Evolutionary conservation across 2,888 invertebrate species (phyloP).

Genomic region (Cactoblastis cactorum): DNA sequence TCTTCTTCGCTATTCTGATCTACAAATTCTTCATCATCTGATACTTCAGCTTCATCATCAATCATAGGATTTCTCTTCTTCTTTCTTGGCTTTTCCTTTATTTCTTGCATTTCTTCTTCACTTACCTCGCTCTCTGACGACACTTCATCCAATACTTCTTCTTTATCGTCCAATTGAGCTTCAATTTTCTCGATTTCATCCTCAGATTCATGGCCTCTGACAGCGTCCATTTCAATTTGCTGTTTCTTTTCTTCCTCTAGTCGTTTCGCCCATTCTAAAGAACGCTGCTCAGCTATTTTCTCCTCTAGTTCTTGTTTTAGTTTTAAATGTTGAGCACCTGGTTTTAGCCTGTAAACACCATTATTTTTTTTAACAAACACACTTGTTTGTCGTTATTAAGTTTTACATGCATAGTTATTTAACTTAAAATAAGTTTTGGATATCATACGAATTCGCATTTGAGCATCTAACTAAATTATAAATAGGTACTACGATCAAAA

Average conservation of each 20-base stretch:
- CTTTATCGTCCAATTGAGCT: slow-evolving; percentile 50
- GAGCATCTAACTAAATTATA: too few species aligned
- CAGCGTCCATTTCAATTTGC: slow-evolving; percentile 56
- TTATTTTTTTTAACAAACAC: too few species aligned
- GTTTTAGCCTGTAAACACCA: slow-evolving; percentile 68
- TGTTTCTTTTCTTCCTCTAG: slow-evolving; percentile 70
- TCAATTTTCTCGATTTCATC: slow-evolving; percentile 68
- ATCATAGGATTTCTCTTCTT: slow-evolving; percentile 60
- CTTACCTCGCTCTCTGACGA: slow-evolving; percentile 68
- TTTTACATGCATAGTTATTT: too few species aligned
- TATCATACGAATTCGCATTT: too few species aligned
- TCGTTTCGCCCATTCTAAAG: slow-evolving; percentile 84
- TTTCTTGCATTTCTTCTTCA: slow-evolving; percentile 46
- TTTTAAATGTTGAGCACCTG: slow-evolving; percentile 85
- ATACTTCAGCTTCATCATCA: slow-evolving; percentile 74
- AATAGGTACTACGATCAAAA: too few species aligned
- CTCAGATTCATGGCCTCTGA: slow-evolving; percentile 51
- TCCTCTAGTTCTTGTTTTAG: slow-evolving; percentile 85
- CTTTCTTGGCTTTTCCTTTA: slow-evolving; percentile 59
- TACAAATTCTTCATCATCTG: slow-evolving; percentile 55
- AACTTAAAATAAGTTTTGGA: too few species aligned
- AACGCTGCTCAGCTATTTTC: slow-evolving; percentile 84
- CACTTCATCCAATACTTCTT: slow-evolving; percentile 50
- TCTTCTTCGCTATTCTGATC: slow-evolving; percentile 19
- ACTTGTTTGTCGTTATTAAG: too few species aligned